Conservation (phyloP, 2,797 vertebrate genomes). For the Meda fulgida region DNA sequence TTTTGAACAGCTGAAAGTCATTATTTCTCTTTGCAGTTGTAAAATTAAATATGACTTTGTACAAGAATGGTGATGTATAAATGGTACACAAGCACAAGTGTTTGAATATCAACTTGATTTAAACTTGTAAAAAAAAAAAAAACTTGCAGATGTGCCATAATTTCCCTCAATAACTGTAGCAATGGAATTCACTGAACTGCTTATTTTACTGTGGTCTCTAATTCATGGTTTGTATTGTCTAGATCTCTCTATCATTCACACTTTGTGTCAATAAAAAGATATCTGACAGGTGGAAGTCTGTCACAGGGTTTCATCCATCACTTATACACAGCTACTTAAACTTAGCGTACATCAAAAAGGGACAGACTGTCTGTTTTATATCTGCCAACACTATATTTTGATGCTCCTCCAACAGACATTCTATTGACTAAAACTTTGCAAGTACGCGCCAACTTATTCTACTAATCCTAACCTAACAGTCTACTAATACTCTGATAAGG, state of each 20-base stretch:
- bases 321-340: not conserved
- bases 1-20: conserved; percentile 2
- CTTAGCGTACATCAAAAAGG: not conserved
- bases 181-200: conserved; percentile 1
- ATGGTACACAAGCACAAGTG: not conserved
- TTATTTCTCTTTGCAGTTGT: not conserved
- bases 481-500: not conserved
- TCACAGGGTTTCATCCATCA: not conserved
- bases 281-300: not conserved
- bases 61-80: conserved; percentile 9
- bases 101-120: conserved; percentile 19
- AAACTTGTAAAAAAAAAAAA: not conserved
- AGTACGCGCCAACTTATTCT: not conserved
- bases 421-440: not conserved
- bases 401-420: not conserved
- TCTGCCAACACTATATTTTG: too few relatives aligned
- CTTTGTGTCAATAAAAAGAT: not conserved
- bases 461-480: not conserved
- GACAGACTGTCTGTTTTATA: too few relatives aligned
- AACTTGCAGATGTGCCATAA: not conserved
- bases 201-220: not conserved
- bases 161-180: not conserved
- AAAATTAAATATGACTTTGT: not conserved
- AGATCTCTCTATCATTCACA: not conserved
- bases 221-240: not conserved